phyloP scores from a whole-genome alignment of 2,888 invertebrate genomes.

The Iphiclides podalirius region DNA sequence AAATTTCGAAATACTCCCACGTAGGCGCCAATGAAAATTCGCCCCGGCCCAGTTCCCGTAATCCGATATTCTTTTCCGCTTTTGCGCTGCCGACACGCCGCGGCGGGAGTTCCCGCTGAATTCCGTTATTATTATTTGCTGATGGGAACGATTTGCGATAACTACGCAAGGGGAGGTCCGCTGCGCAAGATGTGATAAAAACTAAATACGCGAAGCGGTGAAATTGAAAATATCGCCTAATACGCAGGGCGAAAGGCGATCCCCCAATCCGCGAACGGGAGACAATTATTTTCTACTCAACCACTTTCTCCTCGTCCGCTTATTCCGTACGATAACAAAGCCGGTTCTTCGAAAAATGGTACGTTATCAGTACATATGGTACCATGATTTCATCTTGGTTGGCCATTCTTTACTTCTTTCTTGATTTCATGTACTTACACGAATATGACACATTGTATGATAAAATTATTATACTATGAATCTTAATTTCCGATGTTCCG shows the following conservation, averaged over 20 bases:
- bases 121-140: constrained; percentile 16
- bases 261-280: constrained; percentile 7
- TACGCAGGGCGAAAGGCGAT: constrained; percentile 13
- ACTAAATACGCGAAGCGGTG: constrained; percentile 31
- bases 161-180: constrained; percentile 38
- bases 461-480: no score
- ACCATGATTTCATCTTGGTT: no score
- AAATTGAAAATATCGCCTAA: constrained; percentile 25
- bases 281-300: constrained; percentile 17
- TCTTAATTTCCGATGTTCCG: no score
- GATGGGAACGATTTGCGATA: constrained; percentile 12
- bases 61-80: constrained; percentile 7
- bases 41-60: neutral
- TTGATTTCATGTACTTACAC: no score
- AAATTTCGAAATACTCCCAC: neutral
- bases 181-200: constrained; percentile 63
- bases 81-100: no score
- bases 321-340: constrained; percentile 14
- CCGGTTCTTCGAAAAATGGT: no score
- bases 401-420: no score
- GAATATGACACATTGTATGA: no score
- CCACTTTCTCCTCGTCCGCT: constrained; percentile 7
- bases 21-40: neutral
- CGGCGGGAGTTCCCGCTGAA: constrained; percentile 5
- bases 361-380: no score